These are phyloP conservation scores for Hypsibius dujardini DNA, from an alignment of 1,140 invertebrate species.

Conservation along the genomic window DNA sequence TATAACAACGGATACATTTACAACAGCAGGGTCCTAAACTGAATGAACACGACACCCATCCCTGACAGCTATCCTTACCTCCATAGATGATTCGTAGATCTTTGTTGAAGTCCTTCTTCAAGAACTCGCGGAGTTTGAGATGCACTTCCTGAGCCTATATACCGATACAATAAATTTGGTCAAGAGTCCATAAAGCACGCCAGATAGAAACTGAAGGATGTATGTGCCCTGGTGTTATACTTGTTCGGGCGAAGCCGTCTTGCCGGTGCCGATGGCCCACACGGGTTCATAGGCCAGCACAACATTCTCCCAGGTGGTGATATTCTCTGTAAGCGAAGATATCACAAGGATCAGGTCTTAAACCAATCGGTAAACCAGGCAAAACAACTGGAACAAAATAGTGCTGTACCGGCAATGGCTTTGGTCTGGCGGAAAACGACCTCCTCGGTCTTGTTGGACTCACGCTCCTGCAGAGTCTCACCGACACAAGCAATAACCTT, in stretches of 20 bases:
- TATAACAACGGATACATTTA: no score
- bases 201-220: background rate
- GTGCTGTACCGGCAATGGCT: slow-evolving; percentile 44
- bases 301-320: slow-evolving; percentile 71
- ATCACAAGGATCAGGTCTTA: no score
- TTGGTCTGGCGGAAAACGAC: slow-evolving; percentile 81
- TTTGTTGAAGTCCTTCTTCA: slow-evolving; percentile 56
- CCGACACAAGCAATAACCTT: slow-evolving; percentile 94
- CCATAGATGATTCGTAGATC: slow-evolving; percentile 89
- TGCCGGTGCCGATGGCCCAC: slow-evolving; percentile 98
- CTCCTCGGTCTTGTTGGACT: slow-evolving; percentile 80
- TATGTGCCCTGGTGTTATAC: slow-evolving; percentile 31
- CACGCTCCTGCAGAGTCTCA: slow-evolving; percentile 85
- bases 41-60: background rate
- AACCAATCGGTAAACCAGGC: background rate
- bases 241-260: slow-evolving; percentile 85
- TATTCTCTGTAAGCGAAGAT: slow-evolving; percentile 33
- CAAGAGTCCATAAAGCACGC: slow-evolving; percentile 10
- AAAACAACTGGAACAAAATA: slow-evolving; percentile 20
- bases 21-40: slow-evolving; percentile 12
- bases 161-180: slow-evolving; percentile 10
- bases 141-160: slow-evolving; percentile 49
- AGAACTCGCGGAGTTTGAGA: slow-evolving; percentile 61
- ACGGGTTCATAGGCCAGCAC: slow-evolving; percentile 98
- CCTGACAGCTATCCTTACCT: slow-evolving; percentile 33